These are phyloP conservation scores for Ellobium chinense DNA, from an alignment of 2,888 invertebrate genomes.

Conservation along the genomic window DNA sequence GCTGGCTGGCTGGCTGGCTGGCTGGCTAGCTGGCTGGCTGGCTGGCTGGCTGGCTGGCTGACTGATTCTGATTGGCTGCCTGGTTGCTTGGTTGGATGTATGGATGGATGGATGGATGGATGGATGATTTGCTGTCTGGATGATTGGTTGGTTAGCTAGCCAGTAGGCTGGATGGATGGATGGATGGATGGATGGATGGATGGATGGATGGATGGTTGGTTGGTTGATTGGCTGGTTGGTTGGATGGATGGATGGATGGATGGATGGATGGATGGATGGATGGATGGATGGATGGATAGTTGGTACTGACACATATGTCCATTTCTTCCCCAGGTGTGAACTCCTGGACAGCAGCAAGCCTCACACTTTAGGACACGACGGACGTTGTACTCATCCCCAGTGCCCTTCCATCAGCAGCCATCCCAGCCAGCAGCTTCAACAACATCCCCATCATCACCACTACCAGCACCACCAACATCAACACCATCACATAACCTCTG, in stretches of 20 bases:
- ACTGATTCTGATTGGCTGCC: not conserved
- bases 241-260: too few species aligned
- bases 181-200: not conserved
- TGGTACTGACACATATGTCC: too few species aligned
- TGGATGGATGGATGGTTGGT: not conserved
- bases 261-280: too few species aligned
- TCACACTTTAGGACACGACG: not conserved
- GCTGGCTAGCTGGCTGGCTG: not conserved
- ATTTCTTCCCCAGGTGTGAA: not conserved
- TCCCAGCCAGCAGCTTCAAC: constrained; percentile 16
- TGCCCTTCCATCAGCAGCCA: not conserved
- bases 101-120: not conserved
- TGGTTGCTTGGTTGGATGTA: not conserved
- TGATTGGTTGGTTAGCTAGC: not conserved
- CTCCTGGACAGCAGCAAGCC: not conserved
- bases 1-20: not conserved
- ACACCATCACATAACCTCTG: constrained; percentile 4
- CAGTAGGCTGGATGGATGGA: not conserved
- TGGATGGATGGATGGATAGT: too few species aligned
- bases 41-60: not conserved
- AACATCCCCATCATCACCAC: constrained; percentile 36
- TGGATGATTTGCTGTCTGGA: not conserved
- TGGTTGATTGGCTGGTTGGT: not conserved
- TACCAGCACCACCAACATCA: constrained; percentile 35
- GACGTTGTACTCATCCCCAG: not conserved